A percentile compares a stretch with the other conserved stretches of the same genome.
Evolutionary conservation across 2,113 vertebrate species (phyloP).

Genomic region (Odocoileus virginianus): DNA sequence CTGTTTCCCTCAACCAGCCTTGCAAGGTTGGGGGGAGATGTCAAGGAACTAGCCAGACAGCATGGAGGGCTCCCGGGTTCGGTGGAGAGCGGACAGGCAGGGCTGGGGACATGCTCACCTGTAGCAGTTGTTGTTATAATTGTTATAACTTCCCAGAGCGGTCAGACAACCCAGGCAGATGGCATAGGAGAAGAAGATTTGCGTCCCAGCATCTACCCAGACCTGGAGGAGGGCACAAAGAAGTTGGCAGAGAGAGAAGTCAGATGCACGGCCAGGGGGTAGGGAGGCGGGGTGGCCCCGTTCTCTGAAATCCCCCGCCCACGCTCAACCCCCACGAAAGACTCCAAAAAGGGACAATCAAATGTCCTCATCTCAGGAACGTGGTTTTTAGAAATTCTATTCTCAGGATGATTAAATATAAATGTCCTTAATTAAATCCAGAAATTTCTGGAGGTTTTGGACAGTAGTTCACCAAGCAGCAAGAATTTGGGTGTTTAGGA

Average conservation of each 20-base stretch:
- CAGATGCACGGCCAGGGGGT: neutral
- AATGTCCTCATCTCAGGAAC: neutral
- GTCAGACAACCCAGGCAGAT: slow-evolving; percentile 98
- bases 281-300: neutral
- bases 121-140: slow-evolving; percentile 99
- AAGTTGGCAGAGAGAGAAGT: neutral
- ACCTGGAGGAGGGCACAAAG: slow-evolving; percentile 82
- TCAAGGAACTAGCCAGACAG: neutral
- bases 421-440: neutral
- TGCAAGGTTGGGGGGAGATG: neutral
- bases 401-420: neutral
- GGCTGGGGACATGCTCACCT: slow-evolving; percentile 80
- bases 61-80: neutral
- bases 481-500: neutral
- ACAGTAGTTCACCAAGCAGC: neutral
- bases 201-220: slow-evolving; percentile 98
- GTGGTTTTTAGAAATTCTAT: neutral
- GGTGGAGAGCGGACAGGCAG: neutral
- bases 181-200: slow-evolving; percentile 99
- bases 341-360: neutral
- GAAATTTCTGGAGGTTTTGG: neutral
- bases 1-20: neutral
- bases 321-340: neutral
- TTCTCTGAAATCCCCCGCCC: neutral
- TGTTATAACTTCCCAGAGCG: slow-evolving; percentile 96